Percentiles rank a stretch among this genome's conserved stretches.
Conservation (phyloP, 2,888 invertebrate genomes). For the Drosophila recens region DNA sequence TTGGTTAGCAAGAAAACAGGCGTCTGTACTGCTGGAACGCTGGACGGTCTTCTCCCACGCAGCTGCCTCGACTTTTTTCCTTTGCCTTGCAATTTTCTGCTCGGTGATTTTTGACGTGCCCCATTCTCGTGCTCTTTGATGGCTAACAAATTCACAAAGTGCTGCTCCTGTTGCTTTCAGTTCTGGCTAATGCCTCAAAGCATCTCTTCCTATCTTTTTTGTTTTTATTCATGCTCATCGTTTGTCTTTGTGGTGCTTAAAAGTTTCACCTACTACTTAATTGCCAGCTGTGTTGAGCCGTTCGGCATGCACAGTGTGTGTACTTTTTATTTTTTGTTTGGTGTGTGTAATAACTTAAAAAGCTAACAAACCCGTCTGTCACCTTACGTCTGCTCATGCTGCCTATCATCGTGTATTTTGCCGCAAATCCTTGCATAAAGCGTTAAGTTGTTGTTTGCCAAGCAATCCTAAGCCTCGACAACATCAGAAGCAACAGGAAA, state of each 20-base stretch:
- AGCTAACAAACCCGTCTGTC: conserved; percentile 68
- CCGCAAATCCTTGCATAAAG: conserved; percentile 69
- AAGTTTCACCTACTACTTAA: conserved; percentile 49
- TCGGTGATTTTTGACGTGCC: conserved; percentile 29
- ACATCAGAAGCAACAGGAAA: conserved; percentile 28
- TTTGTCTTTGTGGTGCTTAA: conserved; percentile 51
- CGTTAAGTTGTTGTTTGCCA: conserved; percentile 68
- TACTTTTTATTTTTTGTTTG: conserved; percentile 8
- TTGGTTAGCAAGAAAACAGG: conserved; percentile 2
- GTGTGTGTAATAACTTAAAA: conserved; percentile 68
- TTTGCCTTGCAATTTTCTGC: conserved; percentile 51
- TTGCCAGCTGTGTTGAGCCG: conserved; percentile 32
- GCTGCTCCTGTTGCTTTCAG: conserved; percentile 24
- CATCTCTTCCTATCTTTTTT: conserved; percentile 20
- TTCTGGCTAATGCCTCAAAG: conserved; percentile 58
- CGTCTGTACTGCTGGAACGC: neutral
- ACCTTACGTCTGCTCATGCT: conserved; percentile 4
- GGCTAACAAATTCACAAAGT: conserved; percentile 36
- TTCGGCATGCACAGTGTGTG: conserved; percentile 33
- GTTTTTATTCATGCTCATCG: neutral
- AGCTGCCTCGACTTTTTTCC: neutral
- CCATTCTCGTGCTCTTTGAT: conserved; percentile 18
- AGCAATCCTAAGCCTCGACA: conserved; percentile 55
- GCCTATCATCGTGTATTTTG: conserved; percentile 43
- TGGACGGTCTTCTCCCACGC: conserved; percentile 26